Conservation (phyloP, 2,888 invertebrate species). For the Drosophila pseudotalamancana region DNA sequence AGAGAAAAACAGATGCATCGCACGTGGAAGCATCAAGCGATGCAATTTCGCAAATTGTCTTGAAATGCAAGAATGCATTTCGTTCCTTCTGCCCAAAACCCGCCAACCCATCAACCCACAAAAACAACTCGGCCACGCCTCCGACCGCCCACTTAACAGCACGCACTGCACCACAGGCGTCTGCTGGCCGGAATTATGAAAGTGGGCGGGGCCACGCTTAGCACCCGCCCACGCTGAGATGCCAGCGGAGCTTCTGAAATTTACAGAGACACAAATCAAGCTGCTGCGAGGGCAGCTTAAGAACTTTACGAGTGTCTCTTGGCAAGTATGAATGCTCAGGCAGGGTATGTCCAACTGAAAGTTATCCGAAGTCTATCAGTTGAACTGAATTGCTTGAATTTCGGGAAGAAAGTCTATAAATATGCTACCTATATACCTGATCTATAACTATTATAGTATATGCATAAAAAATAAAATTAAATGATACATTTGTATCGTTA, state of each 20-base stretch:
- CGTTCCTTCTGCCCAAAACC: slow-evolving; percentile 55
- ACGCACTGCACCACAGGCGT: slow-evolving; percentile 43
- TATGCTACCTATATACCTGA: no score
- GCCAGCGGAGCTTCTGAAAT: slow-evolving; percentile 10
- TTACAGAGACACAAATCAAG: slow-evolving; percentile 35
- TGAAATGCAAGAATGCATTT: slow-evolving; percentile 73
- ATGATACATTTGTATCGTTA: no score
- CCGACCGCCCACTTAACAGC: slow-evolving; percentile 11
- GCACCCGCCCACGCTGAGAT: neutral
- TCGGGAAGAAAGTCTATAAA: no score
- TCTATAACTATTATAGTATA: no score
- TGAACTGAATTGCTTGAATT: no score
- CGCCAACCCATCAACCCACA: neutral
- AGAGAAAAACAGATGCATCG: slow-evolving; percentile 53
- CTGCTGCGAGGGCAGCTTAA: slow-evolving; percentile 1
- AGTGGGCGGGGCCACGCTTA: slow-evolving; percentile 24
- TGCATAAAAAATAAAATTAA: no score
- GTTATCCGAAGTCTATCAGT: no score
- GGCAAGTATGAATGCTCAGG: no score
- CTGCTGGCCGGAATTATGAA: slow-evolving; percentile 47
- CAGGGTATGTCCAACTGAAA: no score
- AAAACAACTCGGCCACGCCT: no score
- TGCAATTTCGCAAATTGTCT: slow-evolving; percentile 76
- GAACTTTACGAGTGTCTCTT: neutral
- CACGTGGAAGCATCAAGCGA: slow-evolving; percentile 76